A percentile compares a stretch with the other conserved stretches of the same genome.
Conservation (phyloP, 2,888 invertebrate genomes). For the Drosophila helvetica region DNA sequence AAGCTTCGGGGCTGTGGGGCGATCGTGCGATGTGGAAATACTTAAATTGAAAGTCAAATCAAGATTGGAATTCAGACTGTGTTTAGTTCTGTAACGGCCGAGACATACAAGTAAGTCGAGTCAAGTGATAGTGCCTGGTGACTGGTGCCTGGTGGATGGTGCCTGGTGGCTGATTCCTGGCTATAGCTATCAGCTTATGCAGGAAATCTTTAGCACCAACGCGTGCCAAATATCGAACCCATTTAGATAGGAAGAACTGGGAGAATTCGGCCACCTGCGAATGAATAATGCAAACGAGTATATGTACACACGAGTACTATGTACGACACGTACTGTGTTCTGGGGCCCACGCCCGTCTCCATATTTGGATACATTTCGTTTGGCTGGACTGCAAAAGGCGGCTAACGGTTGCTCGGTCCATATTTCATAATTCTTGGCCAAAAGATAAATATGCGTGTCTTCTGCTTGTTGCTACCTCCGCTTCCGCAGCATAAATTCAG, state of each 20-base stretch:
- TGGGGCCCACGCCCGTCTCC: slow-evolving; percentile 53
- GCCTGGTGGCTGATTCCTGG: not conserved
- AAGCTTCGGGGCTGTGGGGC: slow-evolving; percentile 51
- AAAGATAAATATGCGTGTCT: slow-evolving; percentile 47
- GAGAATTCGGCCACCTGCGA: slow-evolving; percentile 27
- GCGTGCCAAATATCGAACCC: slow-evolving; percentile 30
- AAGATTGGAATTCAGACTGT: slow-evolving; percentile 73
- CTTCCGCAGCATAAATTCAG: slow-evolving; percentile 23
- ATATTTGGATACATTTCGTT: slow-evolving; percentile 31
- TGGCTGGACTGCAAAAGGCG: slow-evolving; percentile 20
- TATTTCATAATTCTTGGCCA: slow-evolving; percentile 3
- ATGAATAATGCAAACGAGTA: no score
- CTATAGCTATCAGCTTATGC: slow-evolving; percentile 29
- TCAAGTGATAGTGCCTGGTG: slow-evolving; percentile 15
- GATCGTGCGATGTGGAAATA: slow-evolving; percentile 63
- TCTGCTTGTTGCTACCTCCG: slow-evolving; percentile 29
- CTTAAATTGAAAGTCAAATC: slow-evolving; percentile 73
- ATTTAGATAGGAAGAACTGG: slow-evolving; percentile 47
- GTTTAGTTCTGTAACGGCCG: slow-evolving; percentile 66
- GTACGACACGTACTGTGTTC: slow-evolving; percentile 52
- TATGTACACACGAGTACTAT: slow-evolving; percentile 22
- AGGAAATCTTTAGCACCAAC: slow-evolving; percentile 10
- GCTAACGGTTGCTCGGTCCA: slow-evolving; percentile 30
- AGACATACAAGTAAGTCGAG: slow-evolving; percentile 66
- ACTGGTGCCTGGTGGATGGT: slow-evolving; percentile 5